Evolutionary conservation across 2,113 vertebrate genomes (phyloP), one percentile per base, ranked within the genome.

Genomic region (Ceyx cyanopectus): DNA sequence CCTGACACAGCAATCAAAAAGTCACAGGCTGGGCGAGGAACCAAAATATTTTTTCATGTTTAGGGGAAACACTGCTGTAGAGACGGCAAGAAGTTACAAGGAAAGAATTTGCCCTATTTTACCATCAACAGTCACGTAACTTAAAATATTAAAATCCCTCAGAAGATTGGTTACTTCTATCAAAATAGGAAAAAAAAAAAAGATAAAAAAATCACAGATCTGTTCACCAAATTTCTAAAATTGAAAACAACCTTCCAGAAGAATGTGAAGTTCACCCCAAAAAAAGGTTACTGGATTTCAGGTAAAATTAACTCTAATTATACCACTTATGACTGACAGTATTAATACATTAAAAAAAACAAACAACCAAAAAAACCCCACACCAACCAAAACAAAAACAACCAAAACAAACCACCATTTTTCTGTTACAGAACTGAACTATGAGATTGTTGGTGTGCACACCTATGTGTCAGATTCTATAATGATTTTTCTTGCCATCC

Each of bases 401-500:
- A 48, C 46, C 20, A 46, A 9, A 50, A 50, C 22, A 50, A 23
- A 21, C 48, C 11, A 21, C 8, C 48, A 14, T 29, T 14, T 26
- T 6, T 65, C 7, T 72, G 29, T 19, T 51, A 29, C 34, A 72
- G 75, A 76, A 72, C 30, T 14, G 29, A 87, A 27, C 27, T 9
- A 45, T 43, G 40, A 81, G 15, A 56, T 9, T 34, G 21, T 7
- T 75, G 32, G 37, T 37, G 48, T 37, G 40, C 53, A 63, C 46
- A 82, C 6, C 40, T 14, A 10, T 11, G 14, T 46, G 40, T 41
- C 74, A 78, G 66, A 56, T 32, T 93, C 20, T 65, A 41, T 41
- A 77, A 2, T 0, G 0, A 6, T 29, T 63, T 89, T 81, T 24
- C 41, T 46, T 9, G 0, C 32, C 53, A 41, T 37, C 30, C 19